Percentiles rank a stretch among this genome's conserved stretches.
These are phyloP conservation scores for Aromia moschata DNA, from an alignment of 2,888 invertebrate genomes.

Conservation along the genomic window DNA sequence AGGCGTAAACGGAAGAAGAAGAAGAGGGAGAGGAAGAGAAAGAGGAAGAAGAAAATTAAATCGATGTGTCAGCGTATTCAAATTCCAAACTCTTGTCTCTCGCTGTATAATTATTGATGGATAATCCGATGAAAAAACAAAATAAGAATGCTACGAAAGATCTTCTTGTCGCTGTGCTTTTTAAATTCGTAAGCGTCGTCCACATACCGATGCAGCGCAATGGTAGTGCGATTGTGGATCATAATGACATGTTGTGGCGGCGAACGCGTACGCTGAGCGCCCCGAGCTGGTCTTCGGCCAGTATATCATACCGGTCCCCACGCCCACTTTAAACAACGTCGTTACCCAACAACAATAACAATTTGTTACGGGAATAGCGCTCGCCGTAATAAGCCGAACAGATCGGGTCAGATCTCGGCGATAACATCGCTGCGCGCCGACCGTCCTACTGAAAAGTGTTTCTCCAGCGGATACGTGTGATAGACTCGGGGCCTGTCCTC, in stretches of 20 bases:
- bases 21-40: too few species aligned
- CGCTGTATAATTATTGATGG: too few species aligned
- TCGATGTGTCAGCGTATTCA: too few species aligned
- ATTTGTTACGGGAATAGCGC: slow-evolving; percentile 62
- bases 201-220: slow-evolving; percentile 39
- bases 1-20: too few species aligned
- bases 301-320: slow-evolving; percentile 59
- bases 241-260: slow-evolving; percentile 58
- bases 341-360: slow-evolving; percentile 64
- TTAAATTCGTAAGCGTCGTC: too few species aligned
- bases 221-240: slow-evolving; percentile 56
- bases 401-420: slow-evolving; percentile 56
- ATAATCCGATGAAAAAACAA: too few species aligned
- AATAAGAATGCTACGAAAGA: too few species aligned
- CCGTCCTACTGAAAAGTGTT: slow-evolving; percentile 40
- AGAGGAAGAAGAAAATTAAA: too few species aligned
- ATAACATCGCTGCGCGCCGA: slow-evolving; percentile 41
- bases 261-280: slow-evolving; percentile 55
- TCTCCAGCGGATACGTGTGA: slow-evolving; percentile 34
- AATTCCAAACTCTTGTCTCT: too few species aligned
- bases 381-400: slow-evolving; percentile 59
- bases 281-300: slow-evolving; percentile 55
- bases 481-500: slow-evolving; percentile 33
- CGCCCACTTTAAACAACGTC: slow-evolving; percentile 62
- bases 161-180: too few species aligned